Percentiles rank a stretch among this genome's conserved stretches.
phyloP scores from a whole-genome alignment of 2,888 invertebrate genomes.

The Andrena praecox region DNA sequence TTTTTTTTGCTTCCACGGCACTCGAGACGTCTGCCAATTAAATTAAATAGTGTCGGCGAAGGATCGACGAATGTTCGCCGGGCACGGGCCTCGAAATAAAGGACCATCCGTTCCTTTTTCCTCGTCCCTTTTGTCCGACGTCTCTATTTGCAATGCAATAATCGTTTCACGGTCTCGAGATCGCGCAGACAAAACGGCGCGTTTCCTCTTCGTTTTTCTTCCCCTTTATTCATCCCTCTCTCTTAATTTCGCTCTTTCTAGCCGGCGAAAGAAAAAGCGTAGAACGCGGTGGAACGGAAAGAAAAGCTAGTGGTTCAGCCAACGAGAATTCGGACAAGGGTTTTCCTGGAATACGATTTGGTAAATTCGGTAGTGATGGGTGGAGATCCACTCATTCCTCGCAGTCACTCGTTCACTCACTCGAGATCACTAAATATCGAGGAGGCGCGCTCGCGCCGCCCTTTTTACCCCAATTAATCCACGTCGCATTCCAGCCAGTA shows the following conservation, averaged over 20 bases:
- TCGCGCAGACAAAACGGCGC: neutral
- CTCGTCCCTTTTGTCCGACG: neutral
- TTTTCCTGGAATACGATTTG: conserved; percentile 41
- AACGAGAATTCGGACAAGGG: conserved; percentile 64
- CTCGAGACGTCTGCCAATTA: conserved; percentile 81
- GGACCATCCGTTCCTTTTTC: neutral
- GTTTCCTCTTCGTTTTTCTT: conserved; percentile 7
- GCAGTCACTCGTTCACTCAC: conserved; percentile 71
- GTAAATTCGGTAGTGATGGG: conserved; percentile 63
- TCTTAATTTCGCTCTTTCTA: conserved; percentile 22
- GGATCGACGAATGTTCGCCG: conserved; percentile 39
- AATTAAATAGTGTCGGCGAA: conserved; percentile 71
- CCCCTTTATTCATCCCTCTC: conserved; percentile 9
- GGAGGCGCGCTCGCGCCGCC: conserved; percentile 44
- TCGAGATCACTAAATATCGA: conserved; percentile 61
- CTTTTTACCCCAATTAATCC: neutral
- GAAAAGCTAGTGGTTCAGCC: conserved; percentile 54
- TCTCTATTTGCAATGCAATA: conserved; percentile 4
- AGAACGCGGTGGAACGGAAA: conserved; percentile 59
- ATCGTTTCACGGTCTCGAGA: conserved; percentile 6
- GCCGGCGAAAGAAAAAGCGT: conserved; percentile 44
- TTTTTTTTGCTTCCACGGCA: conserved; percentile 68
- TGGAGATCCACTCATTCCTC: conserved; percentile 72
- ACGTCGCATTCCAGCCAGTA: neutral
- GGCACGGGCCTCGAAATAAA: conserved; percentile 28